Conservation (phyloP, 2,113 vertebrate species). For the Aldabrachelys gigantea region DNA sequence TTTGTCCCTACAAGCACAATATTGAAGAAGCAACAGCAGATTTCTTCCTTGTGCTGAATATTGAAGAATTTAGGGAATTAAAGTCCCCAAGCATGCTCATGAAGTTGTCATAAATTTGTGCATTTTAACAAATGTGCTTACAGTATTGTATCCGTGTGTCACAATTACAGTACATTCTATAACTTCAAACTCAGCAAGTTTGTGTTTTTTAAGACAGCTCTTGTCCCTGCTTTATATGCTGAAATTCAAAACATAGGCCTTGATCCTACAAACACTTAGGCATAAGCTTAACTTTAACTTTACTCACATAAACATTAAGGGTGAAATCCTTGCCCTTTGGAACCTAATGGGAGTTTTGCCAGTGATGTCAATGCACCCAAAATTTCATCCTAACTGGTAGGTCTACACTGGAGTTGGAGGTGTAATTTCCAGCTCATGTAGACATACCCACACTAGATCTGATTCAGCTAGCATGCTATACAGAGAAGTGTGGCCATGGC, state of each 20-base stretch:
- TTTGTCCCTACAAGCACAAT: not conserved
- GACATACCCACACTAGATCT: not conserved
- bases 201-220: not conserved
- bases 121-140: not conserved
- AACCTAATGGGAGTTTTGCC: not conserved
- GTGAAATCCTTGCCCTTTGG: not conserved
- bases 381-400: not conserved
- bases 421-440: not conserved
- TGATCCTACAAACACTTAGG: not conserved
- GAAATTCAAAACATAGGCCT: not conserved
- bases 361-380: not conserved
- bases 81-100: not conserved
- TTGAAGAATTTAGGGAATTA: not conserved
- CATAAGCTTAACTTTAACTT: not conserved
- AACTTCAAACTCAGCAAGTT: not conserved
- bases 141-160: not conserved
- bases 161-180: not conserved
- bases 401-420: not conserved
- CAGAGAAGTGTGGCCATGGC: not conserved
- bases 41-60: not conserved
- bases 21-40: not conserved
- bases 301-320: not conserved
- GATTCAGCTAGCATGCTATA: not conserved
- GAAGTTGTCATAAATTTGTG: not conserved
- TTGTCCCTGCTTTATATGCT: not conserved